A percentile compares a stretch with the other conserved stretches of the same genome.
Evolutionary conservation across 2,888 invertebrate species (phyloP).

Genomic region (Micoletzkya japonica): DNA sequence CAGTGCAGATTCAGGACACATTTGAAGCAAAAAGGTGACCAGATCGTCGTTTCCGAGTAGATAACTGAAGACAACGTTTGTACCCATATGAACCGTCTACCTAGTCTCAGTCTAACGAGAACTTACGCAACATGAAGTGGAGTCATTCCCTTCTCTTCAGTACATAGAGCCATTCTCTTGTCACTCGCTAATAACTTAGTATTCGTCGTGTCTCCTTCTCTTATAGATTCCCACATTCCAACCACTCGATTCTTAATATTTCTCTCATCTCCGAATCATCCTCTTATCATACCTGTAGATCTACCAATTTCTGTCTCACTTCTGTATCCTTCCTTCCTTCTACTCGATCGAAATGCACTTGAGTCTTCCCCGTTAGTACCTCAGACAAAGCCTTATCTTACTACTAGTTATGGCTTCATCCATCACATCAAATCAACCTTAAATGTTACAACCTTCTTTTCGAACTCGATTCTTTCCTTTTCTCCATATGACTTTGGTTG

Average conservation of each 20-base stretch:
- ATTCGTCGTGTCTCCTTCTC: constrained; percentile 51
- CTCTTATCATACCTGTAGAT: background rate
- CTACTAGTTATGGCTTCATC: no score
- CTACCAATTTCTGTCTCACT: background rate
- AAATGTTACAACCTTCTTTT: background rate
- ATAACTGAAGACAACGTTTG: constrained; percentile 20
- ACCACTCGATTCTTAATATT: constrained; percentile 45
- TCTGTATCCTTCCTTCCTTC: background rate
- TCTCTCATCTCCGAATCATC: background rate
- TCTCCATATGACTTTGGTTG: background rate
- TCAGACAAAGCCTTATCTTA: no score
- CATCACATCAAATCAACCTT: background rate
- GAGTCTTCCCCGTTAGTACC: no score
- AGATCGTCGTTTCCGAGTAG: constrained; percentile 35
- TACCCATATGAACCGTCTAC: background rate
- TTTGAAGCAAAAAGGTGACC: constrained; percentile 50
- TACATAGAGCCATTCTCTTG: constrained; percentile 46
- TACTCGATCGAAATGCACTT: no score
- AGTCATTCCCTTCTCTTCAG: constrained; percentile 50
- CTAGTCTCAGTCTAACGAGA: background rate
- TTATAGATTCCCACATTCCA: constrained; percentile 59
- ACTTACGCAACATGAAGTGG: constrained; percentile 55
- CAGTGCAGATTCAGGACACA: constrained; percentile 54
- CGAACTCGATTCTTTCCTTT: background rate
- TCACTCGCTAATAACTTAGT: constrained; percentile 1